These are phyloP conservation scores for Temnothorax unifasciatus DNA, from an alignment of 2,888 invertebrate species.

Conservation along the genomic window DNA sequence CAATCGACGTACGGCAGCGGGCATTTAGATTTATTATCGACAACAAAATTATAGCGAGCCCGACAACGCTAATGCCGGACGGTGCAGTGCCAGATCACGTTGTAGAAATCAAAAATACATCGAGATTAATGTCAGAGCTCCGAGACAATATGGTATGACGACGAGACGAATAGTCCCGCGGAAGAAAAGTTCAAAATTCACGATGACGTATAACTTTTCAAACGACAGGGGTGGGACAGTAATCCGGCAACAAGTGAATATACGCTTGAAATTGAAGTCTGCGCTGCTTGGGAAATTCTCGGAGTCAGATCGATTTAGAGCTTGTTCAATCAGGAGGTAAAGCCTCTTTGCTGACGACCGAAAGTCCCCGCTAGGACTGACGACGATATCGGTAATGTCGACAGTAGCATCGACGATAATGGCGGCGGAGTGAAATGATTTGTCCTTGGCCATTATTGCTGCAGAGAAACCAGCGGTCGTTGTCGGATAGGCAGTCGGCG, in stretches of 20 bases:
- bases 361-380: slow-evolving; percentile 51
- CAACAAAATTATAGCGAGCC: slow-evolving; percentile 55
- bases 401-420: slow-evolving; percentile 67
- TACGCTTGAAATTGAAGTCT: slow-evolving; percentile 67
- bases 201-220: slow-evolving; percentile 57
- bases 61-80: slow-evolving; percentile 41
- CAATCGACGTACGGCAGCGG: slow-evolving; percentile 57
- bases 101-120: slow-evolving; percentile 25
- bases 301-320: slow-evolving; percentile 60
- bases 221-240: slow-evolving; percentile 26
- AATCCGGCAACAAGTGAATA: slow-evolving; percentile 66
- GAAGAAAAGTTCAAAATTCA: slow-evolving; percentile 60
- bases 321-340: slow-evolving; percentile 72
- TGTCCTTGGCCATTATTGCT: slow-evolving; percentile 76
- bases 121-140: slow-evolving; percentile 12
- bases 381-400: slow-evolving; percentile 68
- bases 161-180: background rate
- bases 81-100: slow-evolving; percentile 17
- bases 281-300: slow-evolving; percentile 49
- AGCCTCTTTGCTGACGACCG: slow-evolving; percentile 71
- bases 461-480: slow-evolving; percentile 57
- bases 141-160: background rate
- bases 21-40: slow-evolving; percentile 60
- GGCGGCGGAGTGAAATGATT: slow-evolving; percentile 75
- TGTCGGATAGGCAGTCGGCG: slow-evolving; percentile 32